A percentile compares a stretch with the other conserved stretches of the same genome.
phyloP scores from a whole-genome alignment of 2,797 vertebrate species.

The Lepilemur septentrionalis region DNA sequence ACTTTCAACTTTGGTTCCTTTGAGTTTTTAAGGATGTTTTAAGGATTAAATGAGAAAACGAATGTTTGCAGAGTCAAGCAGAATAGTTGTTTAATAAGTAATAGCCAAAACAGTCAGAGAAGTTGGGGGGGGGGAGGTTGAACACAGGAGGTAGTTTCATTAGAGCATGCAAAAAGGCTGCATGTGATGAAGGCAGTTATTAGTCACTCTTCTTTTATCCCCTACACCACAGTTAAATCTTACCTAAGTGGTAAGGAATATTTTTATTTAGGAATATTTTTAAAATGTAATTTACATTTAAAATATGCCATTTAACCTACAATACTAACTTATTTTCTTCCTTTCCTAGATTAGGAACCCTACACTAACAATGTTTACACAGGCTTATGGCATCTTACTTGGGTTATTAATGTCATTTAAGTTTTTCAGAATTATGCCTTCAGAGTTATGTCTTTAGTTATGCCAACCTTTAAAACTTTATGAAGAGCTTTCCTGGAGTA shows the following conservation, averaged over 20 bases:
- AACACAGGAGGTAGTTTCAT: not conserved
- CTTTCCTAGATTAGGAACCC: conserved; percentile 15
- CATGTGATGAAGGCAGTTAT: not conserved
- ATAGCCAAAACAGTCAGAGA: not conserved
- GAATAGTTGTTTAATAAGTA: not conserved
- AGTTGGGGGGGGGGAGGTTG: not conserved
- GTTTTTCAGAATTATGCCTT: conserved; percentile 16
- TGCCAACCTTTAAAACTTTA: conserved; percentile 18
- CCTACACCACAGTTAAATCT: not conserved
- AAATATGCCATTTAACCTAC: not conserved
- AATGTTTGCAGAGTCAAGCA: not conserved
- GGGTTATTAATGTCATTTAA: conserved; percentile 21
- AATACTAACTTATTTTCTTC: conserved; percentile 14
- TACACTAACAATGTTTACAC: conserved; percentile 1
- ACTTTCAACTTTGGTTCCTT: not conserved
- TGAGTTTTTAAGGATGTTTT: not conserved
- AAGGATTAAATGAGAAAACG: not conserved
- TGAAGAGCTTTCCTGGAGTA: conserved; percentile 34
- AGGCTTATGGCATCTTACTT: not conserved
- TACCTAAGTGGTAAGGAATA: not conserved
- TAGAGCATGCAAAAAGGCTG: not conserved
- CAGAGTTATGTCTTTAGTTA: not conserved
- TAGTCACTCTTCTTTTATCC: not conserved
- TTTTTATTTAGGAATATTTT: not conserved
- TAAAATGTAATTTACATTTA: not conserved